These are phyloP conservation scores for Galendromus occidentalis DNA, from an alignment of 1,140 invertebrate species.

Conservation along the genomic window DNA sequence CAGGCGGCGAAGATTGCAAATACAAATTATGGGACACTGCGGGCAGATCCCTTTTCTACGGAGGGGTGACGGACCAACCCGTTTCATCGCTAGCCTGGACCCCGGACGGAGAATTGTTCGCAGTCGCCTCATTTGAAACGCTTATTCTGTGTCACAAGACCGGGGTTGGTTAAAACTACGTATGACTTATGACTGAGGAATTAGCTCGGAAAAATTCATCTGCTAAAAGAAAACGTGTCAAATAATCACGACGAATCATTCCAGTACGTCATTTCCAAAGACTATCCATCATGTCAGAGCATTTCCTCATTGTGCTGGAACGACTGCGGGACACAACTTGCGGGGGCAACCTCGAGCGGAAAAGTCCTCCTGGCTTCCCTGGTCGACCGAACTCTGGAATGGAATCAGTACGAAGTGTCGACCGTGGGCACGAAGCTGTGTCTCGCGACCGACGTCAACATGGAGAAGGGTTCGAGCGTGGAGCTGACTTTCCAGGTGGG, in stretches of 20 bases:
- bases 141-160: conserved; percentile 74
- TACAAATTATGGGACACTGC: conserved; percentile 87
- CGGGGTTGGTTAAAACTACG: conserved; percentile 65
- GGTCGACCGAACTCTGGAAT: conserved; percentile 63
- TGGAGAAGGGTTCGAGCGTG: neutral
- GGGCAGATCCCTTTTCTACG: conserved; percentile 64
- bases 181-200: no score
- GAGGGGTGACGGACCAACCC: conserved; percentile 61
- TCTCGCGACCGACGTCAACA: neutral
- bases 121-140: conserved; percentile 79
- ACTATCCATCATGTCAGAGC: conserved; percentile 37
- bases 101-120: conserved; percentile 69
- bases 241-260: no score
- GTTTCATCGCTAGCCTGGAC: conserved; percentile 77
- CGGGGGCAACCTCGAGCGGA: conserved; percentile 73
- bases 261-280: conserved; percentile 11
- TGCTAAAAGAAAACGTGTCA: no score
- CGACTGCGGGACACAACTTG: conserved; percentile 79
- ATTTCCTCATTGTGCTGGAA: conserved; percentile 78
- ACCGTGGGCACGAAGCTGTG: neutral
- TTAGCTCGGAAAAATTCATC: no score
- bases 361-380: conserved; percentile 73
- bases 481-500: conserved; percentile 4
- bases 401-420: conserved; percentile 48
- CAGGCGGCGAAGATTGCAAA: conserved; percentile 82